Conservation (phyloP, 2,113 vertebrate species). For the Galeopterus variegatus region DNA sequence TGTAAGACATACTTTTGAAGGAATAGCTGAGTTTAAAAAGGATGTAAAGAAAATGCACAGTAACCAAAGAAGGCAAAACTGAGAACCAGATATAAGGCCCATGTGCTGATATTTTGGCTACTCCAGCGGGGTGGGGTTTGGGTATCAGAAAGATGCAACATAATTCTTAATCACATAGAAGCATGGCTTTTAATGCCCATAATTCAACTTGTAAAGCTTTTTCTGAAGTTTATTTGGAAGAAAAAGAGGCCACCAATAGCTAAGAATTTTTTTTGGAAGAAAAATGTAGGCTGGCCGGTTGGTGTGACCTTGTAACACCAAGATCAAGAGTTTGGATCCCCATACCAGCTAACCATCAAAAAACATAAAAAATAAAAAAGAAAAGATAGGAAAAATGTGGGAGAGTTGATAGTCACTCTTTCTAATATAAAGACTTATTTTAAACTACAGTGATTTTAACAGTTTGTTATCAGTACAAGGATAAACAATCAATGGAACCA, state of each 20-base stretch:
- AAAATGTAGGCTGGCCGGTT: no score
- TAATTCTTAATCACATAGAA: background rate
- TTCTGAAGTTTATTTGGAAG: background rate
- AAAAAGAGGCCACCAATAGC: background rate
- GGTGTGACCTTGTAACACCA: no score
- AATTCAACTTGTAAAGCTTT: background rate
- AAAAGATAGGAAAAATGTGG: background rate
- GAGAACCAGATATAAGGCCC: background rate
- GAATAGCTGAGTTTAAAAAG: background rate
- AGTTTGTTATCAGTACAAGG: background rate
- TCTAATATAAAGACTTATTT: background rate
- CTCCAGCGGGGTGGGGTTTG: background rate
- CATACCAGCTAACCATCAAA: no score
- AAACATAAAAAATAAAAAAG: no score
- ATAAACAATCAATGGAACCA: background rate
- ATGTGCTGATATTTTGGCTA: background rate
- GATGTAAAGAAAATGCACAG: background rate
- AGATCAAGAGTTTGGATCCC: no score
- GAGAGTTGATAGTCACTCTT: background rate
- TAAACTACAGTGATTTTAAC: background rate
- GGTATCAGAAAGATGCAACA: background rate
- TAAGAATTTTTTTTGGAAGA: background rate
- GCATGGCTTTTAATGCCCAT: background rate
- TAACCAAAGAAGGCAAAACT: background rate
- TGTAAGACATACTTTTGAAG: background rate